Conservation (phyloP, 2,113 vertebrate species). For the Melospiza melodia region DNA sequence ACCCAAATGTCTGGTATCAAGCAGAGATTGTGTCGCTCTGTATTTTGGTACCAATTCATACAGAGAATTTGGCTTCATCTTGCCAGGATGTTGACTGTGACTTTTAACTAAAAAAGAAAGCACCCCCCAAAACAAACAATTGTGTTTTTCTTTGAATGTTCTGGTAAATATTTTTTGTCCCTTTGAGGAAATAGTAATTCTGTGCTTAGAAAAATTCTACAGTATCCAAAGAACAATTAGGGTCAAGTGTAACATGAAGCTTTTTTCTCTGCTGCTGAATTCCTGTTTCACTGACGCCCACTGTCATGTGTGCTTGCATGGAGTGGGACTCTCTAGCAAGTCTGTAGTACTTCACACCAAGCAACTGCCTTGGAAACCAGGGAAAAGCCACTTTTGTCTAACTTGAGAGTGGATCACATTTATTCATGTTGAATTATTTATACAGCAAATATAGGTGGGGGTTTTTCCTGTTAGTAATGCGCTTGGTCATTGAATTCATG, state of each 20-base stretch:
- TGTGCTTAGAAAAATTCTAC: not conserved
- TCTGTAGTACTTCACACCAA: not conserved
- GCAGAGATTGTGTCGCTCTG: not conserved
- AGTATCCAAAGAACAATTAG: not conserved
- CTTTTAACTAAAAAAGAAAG: not conserved
- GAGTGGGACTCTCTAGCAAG: not conserved
- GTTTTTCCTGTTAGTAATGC: not conserved
- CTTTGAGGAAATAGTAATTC: not conserved
- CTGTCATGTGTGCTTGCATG: not conserved
- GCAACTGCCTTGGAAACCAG: conserved; percentile 1
- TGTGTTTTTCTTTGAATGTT: not conserved
- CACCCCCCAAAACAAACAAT: not conserved
- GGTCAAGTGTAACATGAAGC: not conserved
- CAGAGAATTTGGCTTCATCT: not conserved
- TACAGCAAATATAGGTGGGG: not conserved
- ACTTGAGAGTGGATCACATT: not conserved
- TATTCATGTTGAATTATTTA: conserved; percentile 3
- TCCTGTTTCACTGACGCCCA: not conserved
- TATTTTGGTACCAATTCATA: not conserved
- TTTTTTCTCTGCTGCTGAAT: not conserved
- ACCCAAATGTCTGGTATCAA: conserved; percentile 32
- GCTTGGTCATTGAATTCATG: not conserved
- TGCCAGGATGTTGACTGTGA: not conserved
- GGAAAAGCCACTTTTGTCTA: not conserved
- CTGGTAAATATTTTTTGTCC: not conserved